Evolutionary conservation across 2,797 vertebrate species (phyloP).

Genomic region (Gila robusta): DNA sequence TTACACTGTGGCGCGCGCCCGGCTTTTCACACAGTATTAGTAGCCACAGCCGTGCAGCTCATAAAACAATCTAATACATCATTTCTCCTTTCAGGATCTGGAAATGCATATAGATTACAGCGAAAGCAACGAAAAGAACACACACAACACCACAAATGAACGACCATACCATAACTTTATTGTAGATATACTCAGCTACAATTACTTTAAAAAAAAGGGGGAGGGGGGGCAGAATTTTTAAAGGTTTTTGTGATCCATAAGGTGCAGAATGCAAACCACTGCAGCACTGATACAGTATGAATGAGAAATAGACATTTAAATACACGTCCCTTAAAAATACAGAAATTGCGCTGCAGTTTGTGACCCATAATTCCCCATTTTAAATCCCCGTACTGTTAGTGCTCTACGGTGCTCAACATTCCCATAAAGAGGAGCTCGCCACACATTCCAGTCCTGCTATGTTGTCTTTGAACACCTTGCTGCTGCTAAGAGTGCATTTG

Average conservation of each 20-base stretch:
- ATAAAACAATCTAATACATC: slow-evolving; percentile 51
- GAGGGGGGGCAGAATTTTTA: slow-evolving; percentile 69
- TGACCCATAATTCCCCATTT: slow-evolving; percentile 81
- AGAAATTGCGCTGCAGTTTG: slow-evolving; percentile 78
- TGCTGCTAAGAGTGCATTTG: slow-evolving; percentile 76
- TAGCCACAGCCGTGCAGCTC: slow-evolving; percentile 27
- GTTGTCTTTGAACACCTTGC: slow-evolving; percentile 70
- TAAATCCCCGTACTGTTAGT: slow-evolving; percentile 76
- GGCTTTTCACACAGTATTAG: slow-evolving; percentile 34
- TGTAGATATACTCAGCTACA: slow-evolving; percentile 96
- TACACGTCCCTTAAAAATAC: slow-evolving; percentile 68
- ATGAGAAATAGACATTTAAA: slow-evolving; percentile 66
- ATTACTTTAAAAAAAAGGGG: slow-evolving; percentile 82
- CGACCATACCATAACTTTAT: slow-evolving; percentile 95
- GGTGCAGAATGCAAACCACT: slow-evolving; percentile 90
- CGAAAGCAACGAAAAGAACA: neutral
- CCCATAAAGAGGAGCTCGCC: slow-evolving; percentile 66
- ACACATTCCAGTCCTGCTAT: slow-evolving; percentile 65
- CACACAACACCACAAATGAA: slow-evolving; percentile 59
- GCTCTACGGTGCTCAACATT: slow-evolving; percentile 75
- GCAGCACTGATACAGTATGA: slow-evolving; percentile 86
- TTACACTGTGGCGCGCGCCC: slow-evolving; percentile 56
- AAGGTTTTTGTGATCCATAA: slow-evolving; percentile 92
- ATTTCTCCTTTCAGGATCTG: slow-evolving; percentile 22
- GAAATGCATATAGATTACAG: slow-evolving; percentile 14